Base-by-base conservation (phyloP, 2,113 vertebrate species). In the Dunckerocampus dactyliophorus region DNA sequence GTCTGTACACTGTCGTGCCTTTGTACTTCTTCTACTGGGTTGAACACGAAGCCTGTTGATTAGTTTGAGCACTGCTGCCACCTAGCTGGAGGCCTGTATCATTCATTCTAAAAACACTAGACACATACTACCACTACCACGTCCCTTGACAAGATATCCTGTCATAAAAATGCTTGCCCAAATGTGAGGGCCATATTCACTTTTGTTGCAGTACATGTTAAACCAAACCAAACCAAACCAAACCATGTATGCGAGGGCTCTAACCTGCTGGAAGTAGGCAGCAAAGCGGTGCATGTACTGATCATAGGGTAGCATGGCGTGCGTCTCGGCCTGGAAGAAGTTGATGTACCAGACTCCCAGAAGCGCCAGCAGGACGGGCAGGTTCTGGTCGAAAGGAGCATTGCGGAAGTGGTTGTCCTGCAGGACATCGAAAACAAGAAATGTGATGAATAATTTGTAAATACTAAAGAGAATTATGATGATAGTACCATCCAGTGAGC, bases 201-300 rank as follows among this genome's bases (percentile, higher is more conserved):
- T 34, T 34, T 34, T 7, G 31, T 34, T 34, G 31, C 31, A 34
- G 31, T 34, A 34, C 7, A 34, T n/a, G n/a, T n/a, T n/a, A n/a
- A n/a, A n/a, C n/a, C n/a, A n/a, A n/a, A n/a, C n/a, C n/a, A n/a
- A n/a, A n/a, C n/a, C n/a, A n/a, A n/a, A n/a, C n/a, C n/a, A n/a
- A n/a, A n/a, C n/a, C n/a, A n/a, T 2, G 16, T 15, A 14, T 8
- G 11, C 21, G 8, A 16, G 0, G 6, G 8, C 17, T 5, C 51
- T 43, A 51, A 98, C 96, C 95, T 98, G 96, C 76, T 98, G 96
- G 88, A 98, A 98, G 77, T 98, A 98, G 16, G 96, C 96, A 0
- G 95, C 92, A 3, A 98, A 98, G 64, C 94, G 95, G 74, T 96
- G 94, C 91, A 98, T 90, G 86, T 97, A 98, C 80, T 98, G 96